Conservation (phyloP, 2,113 vertebrate genomes). For the Leiothrix lutea region DNA sequence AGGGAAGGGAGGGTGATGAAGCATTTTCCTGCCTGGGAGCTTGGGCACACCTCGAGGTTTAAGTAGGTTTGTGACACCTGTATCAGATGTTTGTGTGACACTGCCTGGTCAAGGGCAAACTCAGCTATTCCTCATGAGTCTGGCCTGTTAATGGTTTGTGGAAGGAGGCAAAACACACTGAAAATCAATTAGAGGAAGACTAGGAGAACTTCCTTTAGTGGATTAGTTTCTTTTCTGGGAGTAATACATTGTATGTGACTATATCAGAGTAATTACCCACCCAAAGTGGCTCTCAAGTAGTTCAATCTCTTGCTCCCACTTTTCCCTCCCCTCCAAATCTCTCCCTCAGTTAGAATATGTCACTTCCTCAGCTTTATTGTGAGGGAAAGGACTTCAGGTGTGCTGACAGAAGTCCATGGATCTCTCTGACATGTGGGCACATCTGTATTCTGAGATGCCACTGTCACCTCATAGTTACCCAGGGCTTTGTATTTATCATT, state of each 20-base stretch:
- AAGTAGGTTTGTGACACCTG: background rate
- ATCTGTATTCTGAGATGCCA: background rate
- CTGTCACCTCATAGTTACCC: background rate
- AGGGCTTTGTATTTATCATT: background rate
- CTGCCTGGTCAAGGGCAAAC: background rate
- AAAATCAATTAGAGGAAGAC: background rate
- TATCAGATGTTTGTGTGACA: background rate
- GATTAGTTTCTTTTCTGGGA: background rate
- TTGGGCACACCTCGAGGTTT: background rate
- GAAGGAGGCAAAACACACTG: background rate
- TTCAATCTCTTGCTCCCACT: background rate
- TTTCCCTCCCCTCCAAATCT: background rate
- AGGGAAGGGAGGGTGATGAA: background rate
- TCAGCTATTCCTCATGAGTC: rapidly evolving
- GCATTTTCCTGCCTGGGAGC: background rate
- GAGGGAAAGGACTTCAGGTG: background rate
- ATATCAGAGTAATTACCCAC: background rate
- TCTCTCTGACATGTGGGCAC: background rate
- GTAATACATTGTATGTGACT: background rate
- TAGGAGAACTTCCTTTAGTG: background rate
- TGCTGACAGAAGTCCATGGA: background rate
- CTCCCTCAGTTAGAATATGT: background rate
- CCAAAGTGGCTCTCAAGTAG: background rate
- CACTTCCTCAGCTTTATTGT: background rate
- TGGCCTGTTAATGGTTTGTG: background rate